Evolutionary conservation across 2,113 vertebrate genomes (phyloP).

Genomic region (Bubo scandiacus): DNA sequence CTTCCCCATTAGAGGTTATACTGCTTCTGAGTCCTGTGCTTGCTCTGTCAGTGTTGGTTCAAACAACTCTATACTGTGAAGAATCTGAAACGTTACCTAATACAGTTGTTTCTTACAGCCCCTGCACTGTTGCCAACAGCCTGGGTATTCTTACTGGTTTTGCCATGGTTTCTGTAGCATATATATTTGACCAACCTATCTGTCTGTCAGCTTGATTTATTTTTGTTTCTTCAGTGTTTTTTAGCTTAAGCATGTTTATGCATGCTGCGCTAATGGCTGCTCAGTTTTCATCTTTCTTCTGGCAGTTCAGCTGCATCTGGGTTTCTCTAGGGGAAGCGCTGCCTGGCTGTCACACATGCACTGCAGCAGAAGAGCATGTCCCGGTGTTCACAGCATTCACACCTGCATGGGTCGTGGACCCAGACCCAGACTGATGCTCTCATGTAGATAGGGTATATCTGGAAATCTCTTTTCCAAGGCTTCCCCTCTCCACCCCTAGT

Average conservation of each 20-base stretch:
- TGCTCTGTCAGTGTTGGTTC: neutral
- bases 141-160: neutral
- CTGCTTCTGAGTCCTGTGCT: neutral
- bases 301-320: neutral
- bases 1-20: neutral
- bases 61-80: neutral
- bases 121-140: neutral
- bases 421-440: neutral
- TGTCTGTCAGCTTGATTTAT: neutral
- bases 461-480: neutral
- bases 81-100: neutral
- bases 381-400: neutral
- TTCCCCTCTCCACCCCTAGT: neutral
- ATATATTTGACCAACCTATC: neutral
- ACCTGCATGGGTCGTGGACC: rapidly evolving
- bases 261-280: neutral
- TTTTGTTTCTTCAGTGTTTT: neutral
- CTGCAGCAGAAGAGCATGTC: neutral
- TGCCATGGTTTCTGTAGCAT: neutral
- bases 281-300: neutral
- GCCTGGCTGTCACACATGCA: rapidly evolving
- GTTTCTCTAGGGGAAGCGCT: neutral
- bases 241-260: neutral
- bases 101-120: neutral
- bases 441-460: neutral